These are phyloP conservation scores for Stenoptilia bipunctidactyla DNA, from an alignment of 2,888 invertebrate species.

Conservation along the genomic window DNA sequence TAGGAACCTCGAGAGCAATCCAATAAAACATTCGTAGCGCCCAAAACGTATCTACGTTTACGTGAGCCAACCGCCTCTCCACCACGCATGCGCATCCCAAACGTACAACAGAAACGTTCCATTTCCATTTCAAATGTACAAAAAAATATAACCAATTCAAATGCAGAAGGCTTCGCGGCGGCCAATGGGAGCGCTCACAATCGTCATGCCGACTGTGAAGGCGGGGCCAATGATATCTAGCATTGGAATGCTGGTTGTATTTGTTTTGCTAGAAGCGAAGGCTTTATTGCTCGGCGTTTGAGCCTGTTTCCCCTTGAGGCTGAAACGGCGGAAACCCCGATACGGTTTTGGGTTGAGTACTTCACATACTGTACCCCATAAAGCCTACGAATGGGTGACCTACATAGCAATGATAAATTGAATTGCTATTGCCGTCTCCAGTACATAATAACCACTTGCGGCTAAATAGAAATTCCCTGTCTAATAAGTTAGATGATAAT, in stretches of 20 bases:
- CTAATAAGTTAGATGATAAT: no score
- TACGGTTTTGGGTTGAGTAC: conserved; percentile 53
- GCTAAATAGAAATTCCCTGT: no score
- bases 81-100: conserved; percentile 52
- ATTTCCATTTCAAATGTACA: conserved; percentile 68
- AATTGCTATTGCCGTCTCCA: conserved; percentile 1
- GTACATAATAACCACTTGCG: not conserved
- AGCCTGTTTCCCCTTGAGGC: conserved; percentile 65
- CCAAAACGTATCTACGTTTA: conserved; percentile 63
- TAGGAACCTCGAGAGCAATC: conserved; percentile 49
- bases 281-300: conserved; percentile 66
- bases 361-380: conserved; percentile 58
- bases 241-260: conserved; percentile 70
- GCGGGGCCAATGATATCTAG: conserved; percentile 71
- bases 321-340: conserved; percentile 54
- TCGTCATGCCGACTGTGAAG: conserved; percentile 71
- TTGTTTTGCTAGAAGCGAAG: conserved; percentile 66
- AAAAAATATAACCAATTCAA: conserved; percentile 69
- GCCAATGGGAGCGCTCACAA: conserved; percentile 64
- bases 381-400: conserved; percentile 35
- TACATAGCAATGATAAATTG: conserved; percentile 18
- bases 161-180: conserved; percentile 65
- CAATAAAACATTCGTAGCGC: conserved; percentile 51
- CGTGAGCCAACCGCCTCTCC: conserved; percentile 63
- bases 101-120: conserved; percentile 60